phyloP scores from a whole-genome alignment of 2,888 invertebrate genomes.

The Nomada goodeniana region DNA sequence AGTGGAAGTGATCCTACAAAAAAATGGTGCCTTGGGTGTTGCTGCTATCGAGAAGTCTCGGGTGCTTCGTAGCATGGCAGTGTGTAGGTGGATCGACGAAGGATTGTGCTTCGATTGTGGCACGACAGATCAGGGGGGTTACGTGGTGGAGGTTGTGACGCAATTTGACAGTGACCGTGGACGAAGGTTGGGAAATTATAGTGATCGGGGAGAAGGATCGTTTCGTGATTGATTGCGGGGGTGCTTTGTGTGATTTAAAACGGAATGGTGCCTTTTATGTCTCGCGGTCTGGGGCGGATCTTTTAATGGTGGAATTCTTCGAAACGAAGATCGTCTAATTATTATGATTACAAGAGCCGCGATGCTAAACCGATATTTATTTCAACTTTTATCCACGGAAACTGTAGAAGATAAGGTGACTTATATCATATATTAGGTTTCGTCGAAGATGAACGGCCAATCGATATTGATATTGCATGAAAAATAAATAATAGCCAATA shows the following conservation, averaged over 20 bases:
- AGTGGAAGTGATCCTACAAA: neutral
- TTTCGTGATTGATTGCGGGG: neutral
- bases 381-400: no score
- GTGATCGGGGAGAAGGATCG: conserved; percentile 11
- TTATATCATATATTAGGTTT: no score
- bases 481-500: no score
- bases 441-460: no score
- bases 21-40: neutral
- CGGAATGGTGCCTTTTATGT: neutral
- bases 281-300: neutral
- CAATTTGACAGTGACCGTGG: neutral
- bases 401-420: no score
- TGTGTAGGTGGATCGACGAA: neutral
- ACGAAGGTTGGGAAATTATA: neutral
- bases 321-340: neutral
- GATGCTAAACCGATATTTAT: no score
- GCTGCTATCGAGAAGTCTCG: no score
- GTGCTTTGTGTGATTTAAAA: neutral
- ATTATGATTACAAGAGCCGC: no score
- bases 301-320: neutral
- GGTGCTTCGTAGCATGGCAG: no score
- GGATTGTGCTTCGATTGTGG: neutral
- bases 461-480: no score
- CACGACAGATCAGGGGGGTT: neutral
- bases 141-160: neutral